phyloP scores from a whole-genome alignment of 2,888 invertebrate genomes.

The Leptinotarsa peninsularis region DNA sequence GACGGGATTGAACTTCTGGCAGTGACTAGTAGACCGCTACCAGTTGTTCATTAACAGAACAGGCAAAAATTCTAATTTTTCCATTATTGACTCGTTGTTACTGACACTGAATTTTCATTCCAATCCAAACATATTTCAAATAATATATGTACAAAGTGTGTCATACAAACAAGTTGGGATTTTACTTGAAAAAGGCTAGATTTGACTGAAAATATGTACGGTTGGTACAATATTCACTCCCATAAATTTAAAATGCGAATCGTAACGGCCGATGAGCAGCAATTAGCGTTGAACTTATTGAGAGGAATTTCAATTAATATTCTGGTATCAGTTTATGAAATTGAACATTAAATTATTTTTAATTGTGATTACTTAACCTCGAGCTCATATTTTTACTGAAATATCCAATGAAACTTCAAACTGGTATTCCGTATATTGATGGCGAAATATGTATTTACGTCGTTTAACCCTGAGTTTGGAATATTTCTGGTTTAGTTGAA shows the following conservation, averaged over 20 bases:
- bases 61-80: too few relatives aligned
- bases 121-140: too few relatives aligned
- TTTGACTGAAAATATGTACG: neutral
- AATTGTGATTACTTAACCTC: slow-evolving; percentile 14
- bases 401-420: neutral
- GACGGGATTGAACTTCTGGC: slow-evolving; percentile 1
- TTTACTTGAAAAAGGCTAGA: neutral
- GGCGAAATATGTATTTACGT: neutral
- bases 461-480: neutral
- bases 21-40: neutral
- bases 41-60: neutral
- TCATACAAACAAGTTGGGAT: neutral
- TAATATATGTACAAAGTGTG: too few relatives aligned
- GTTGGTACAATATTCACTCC: slow-evolving; percentile 4
- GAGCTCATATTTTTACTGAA: slow-evolving; percentile 9
- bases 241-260: slow-evolving; percentile 11
- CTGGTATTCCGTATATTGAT: slow-evolving; percentile 15
- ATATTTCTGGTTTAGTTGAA: neutral
- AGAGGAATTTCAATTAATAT: slow-evolving; percentile 34
- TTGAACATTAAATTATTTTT: slow-evolving; percentile 15
- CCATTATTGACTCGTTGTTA: too few relatives aligned
- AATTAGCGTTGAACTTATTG: slow-evolving; percentile 34
- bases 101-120: too few relatives aligned
- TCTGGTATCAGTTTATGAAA: slow-evolving; percentile 23
- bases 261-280: slow-evolving; percentile 18